Conservation (phyloP, 2,888 invertebrate species). For the Oxyteleia sp. region DNA sequence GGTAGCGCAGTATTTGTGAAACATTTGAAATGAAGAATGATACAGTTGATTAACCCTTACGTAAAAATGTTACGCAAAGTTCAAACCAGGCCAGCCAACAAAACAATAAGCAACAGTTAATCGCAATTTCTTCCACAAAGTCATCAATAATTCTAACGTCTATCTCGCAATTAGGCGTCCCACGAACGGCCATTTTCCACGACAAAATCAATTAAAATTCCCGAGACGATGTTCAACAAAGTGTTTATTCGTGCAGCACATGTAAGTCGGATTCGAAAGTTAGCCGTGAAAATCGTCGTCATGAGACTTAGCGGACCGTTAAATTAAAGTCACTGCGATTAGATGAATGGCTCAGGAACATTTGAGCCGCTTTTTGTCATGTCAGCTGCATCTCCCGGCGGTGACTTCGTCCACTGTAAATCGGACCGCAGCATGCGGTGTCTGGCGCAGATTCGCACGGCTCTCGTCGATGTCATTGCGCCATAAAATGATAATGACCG, state of each 20-base stretch:
- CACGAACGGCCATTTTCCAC: conserved; percentile 26
- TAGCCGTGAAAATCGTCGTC: conserved; percentile 60
- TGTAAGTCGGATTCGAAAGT: conserved; percentile 64
- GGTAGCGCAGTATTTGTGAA: too few relatives aligned
- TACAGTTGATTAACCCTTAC: too few relatives aligned
- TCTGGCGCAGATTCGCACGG: conserved; percentile 19
- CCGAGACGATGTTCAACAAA: conserved; percentile 46
- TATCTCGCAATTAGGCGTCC: conserved; percentile 30
- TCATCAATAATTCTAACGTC: conserved; percentile 35
- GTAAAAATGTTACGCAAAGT: too few relatives aligned
- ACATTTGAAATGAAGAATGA: too few relatives aligned
- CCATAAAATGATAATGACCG: conserved; percentile 36
- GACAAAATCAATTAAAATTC: conserved; percentile 61
- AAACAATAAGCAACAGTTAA: conserved; percentile 14
- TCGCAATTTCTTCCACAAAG: conserved; percentile 15
- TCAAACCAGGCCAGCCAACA: conserved; percentile 7
- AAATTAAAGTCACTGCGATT: conserved; percentile 67
- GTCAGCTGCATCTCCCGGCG: conserved; percentile 9
- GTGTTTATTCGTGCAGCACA: conserved; percentile 72
- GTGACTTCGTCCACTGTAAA: conserved; percentile 10
- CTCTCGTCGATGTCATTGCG: conserved; percentile 35
- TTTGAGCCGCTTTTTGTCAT: conserved; percentile 29
- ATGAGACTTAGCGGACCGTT: conserved; percentile 51
- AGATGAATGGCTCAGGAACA: conserved; percentile 32
- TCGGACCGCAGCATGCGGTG: conserved; percentile 1